Conservation (phyloP, 1,140 invertebrate genomes). For the Platorchestia sp. region DNA sequence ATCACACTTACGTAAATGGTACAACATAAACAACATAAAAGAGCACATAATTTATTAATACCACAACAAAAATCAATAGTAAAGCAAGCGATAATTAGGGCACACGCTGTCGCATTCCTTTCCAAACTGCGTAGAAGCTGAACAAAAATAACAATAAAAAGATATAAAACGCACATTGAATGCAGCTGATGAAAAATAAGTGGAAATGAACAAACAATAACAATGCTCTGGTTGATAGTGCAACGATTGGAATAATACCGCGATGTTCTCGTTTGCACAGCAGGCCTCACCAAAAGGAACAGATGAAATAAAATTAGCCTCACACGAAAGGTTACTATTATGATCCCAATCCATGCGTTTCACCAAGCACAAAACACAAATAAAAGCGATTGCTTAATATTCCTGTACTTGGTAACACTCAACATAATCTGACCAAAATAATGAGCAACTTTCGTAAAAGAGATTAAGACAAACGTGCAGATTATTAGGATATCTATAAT, state of each 20-base stretch:
- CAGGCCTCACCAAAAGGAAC: neutral
- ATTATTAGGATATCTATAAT: neutral
- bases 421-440: neutral
- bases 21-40: neutral
- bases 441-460: neutral
- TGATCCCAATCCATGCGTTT: neutral
- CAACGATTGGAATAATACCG: neutral
- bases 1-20: neutral
- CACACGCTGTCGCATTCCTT: neutral
- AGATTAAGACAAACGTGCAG: neutral
- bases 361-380: neutral
- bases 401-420: neutral
- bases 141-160: neutral
- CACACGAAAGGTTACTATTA: neutral
- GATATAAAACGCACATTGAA: neutral
- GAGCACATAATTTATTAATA: neutral
- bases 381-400: neutral
- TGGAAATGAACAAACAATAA: neutral
- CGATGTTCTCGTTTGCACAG: neutral
- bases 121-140: neutral
- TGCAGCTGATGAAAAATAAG: neutral
- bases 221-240: neutral
- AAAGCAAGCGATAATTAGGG: neutral
- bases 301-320: neutral
- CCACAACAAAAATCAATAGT: neutral